Evolutionary conservation across 2,888 invertebrate genomes (phyloP).

Genomic region (Microctonus hyperodae): DNA sequence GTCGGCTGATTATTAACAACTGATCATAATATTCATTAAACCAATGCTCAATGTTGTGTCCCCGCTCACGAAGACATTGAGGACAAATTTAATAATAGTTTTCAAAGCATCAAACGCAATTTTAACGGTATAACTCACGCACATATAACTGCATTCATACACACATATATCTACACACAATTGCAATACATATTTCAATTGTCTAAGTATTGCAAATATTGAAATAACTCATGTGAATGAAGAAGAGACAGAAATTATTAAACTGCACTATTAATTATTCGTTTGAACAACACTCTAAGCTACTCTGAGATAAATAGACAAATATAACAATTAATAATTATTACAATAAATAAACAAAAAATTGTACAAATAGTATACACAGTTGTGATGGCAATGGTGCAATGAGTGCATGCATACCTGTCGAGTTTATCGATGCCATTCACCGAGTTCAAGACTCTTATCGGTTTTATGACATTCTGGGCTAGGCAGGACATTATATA

Average conservation of each 20-base stretch:
- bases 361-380: neutral
- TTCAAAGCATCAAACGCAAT: neutral
- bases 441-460: slow-evolving; percentile 21
- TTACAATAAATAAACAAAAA: neutral
- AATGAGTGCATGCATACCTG: slow-evolving; percentile 5
- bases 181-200: too few species aligned
- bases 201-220: neutral
- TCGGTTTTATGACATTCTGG: slow-evolving; percentile 12
- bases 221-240: neutral
- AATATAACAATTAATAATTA: too few species aligned
- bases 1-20: neutral
- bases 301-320: too few species aligned
- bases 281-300: too few species aligned
- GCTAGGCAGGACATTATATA: neutral
- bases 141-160: neutral
- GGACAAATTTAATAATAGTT: slow-evolving; percentile 57
- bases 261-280: too few species aligned
- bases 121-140: neutral
- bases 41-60: neutral
- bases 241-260: neutral
- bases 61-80: slow-evolving; percentile 38
- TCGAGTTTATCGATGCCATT: slow-evolving; percentile 17
- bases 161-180: neutral
- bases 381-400: neutral
- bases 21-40: slow-evolving; percentile 1